Percentiles rank a stretch among this genome's conserved stretches.
These are phyloP conservation scores for Saccopteryx bilineata DNA, from an alignment of 2,113 vertebrate genomes.

Conservation along the genomic window DNA sequence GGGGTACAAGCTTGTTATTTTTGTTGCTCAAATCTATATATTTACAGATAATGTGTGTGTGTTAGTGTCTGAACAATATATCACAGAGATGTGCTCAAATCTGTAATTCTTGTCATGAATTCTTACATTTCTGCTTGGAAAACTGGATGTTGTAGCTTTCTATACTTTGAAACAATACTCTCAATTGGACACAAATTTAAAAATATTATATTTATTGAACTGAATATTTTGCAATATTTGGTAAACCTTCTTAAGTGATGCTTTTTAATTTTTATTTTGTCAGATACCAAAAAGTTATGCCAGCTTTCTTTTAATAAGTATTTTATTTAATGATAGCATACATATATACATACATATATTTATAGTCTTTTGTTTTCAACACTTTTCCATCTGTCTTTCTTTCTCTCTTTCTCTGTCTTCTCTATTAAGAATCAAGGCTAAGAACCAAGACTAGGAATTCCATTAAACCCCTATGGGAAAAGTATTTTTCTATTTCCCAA, in stretches of 20 bases:
- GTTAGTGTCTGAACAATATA: neutral
- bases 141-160: neutral
- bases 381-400: neutral
- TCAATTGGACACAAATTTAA: neutral
- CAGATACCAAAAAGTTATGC: neutral
- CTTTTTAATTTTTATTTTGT: neutral
- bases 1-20: neutral
- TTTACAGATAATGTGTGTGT: neutral
- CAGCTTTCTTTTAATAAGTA: neutral
- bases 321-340: neutral
- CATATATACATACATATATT: fast-evolving
- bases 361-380: neutral
- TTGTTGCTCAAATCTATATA: neutral
- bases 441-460: neutral
- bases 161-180: neutral
- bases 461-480: fast-evolving
- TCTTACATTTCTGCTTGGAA: constrained; percentile 20
- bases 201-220: neutral
- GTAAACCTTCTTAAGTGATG: neutral
- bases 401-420: neutral
- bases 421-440: constrained; percentile 8
- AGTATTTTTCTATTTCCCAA: neutral
- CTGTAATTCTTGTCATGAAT: neutral
- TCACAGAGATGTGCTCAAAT: neutral
- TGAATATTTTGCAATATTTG: neutral